phyloP scores from a whole-genome alignment of 2,797 vertebrate genomes.

The Lutjanus campechanus region DNA sequence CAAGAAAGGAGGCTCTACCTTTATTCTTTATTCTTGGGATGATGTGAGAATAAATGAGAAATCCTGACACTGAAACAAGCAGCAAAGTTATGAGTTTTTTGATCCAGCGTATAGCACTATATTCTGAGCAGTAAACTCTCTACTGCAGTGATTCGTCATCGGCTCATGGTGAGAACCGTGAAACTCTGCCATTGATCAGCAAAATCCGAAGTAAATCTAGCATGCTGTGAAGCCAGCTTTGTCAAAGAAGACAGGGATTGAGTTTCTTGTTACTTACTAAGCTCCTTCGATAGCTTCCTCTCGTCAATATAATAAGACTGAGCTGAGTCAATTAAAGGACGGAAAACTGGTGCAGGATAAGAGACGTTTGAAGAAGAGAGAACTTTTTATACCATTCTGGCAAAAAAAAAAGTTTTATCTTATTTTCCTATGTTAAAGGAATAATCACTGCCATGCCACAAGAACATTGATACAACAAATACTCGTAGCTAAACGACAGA shows the following conservation, averaged over 20 bases:
- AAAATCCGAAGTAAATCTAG: neutral
- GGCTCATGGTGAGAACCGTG: neutral
- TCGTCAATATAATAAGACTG: slow-evolving; percentile 9
- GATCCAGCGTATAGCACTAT: neutral
- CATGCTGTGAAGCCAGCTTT: neutral
- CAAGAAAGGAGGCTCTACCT: no score
- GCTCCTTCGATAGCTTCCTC: neutral
- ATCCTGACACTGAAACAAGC: neutral
- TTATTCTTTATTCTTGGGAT: no score
- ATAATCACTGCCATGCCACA: neutral
- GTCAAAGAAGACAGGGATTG: neutral
- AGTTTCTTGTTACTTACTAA: neutral
- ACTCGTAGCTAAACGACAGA: no score
- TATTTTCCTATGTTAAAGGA: neutral
- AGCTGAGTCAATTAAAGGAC: slow-evolving; percentile 1
- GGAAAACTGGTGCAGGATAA: neutral
- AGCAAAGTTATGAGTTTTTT: neutral
- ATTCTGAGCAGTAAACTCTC: neutral
- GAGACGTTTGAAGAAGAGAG: neutral
- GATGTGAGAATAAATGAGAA: neutral
- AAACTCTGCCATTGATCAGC: slow-evolving; percentile 16
- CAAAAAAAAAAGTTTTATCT: neutral
- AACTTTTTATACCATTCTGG: neutral
- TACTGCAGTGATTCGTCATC: neutral
- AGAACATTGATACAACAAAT: neutral